phyloP scores from a whole-genome alignment of 2,113 vertebrate genomes.

The Paralichthys olivaceus region DNA sequence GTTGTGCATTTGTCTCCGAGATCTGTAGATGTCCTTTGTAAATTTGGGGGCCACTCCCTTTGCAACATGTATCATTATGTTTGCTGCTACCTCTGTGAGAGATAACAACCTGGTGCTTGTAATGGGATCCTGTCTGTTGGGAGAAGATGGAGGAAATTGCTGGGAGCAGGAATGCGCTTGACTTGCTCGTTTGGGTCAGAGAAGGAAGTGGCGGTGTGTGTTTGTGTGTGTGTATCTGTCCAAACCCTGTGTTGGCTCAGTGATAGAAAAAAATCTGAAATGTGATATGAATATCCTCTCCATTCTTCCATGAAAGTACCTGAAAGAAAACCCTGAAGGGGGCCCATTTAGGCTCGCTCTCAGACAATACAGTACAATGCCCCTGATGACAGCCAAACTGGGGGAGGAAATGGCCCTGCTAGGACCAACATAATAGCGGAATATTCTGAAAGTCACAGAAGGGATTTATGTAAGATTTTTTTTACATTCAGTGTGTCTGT shows the following conservation, averaged over 20 bases:
- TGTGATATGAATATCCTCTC: slow-evolving; percentile 79
- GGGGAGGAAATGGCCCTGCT: slow-evolving; percentile 74
- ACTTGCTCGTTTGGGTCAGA: slow-evolving; percentile 69
- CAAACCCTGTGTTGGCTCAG: slow-evolving; percentile 60
- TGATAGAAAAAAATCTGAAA: slow-evolving; percentile 70
- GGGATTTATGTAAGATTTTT: slow-evolving; percentile 68
- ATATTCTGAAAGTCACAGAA: slow-evolving; percentile 70
- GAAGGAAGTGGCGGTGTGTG: slow-evolving; percentile 66
- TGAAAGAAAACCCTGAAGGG: slow-evolving; percentile 56
- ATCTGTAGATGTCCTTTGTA: not conserved
- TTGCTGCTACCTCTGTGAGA: slow-evolving; percentile 42
- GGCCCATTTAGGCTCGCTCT: slow-evolving; percentile 62
- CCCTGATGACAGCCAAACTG: slow-evolving; percentile 78
- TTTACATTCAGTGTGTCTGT: slow-evolving; percentile 36
- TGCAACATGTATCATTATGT: slow-evolving; percentile 26
- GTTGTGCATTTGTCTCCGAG: not conserved
- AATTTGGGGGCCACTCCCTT: slow-evolving; percentile 16
- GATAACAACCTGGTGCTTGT: slow-evolving; percentile 65
- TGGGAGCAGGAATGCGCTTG: slow-evolving; percentile 74
- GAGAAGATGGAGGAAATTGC: slow-evolving; percentile 72
- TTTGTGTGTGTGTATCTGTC: slow-evolving; percentile 18
- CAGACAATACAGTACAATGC: slow-evolving; percentile 71
- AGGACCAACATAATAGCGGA: slow-evolving; percentile 63
- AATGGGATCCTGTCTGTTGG: slow-evolving; percentile 75
- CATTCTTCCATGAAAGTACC: slow-evolving; percentile 74